These are phyloP conservation scores for Gorilla gorilla DNA, from an alignment of 2,113 vertebrate species.

Conservation along the genomic window DNA sequence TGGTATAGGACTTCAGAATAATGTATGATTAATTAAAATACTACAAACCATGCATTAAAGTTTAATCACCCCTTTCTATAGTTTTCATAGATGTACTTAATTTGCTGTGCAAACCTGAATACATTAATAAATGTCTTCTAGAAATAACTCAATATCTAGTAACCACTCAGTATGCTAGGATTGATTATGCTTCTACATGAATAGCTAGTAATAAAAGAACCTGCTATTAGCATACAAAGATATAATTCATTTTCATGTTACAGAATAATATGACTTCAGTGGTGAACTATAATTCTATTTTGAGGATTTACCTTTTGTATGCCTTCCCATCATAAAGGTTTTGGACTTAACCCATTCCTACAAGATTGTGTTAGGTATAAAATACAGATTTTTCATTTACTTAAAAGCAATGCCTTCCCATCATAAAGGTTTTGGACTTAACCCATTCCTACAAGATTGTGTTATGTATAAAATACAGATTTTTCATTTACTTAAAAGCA, in stretches of 20 bases:
- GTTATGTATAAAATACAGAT: neutral
- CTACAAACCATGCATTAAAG: constrained; percentile 65
- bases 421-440: neutral
- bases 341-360: neutral
- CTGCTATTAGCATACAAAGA: constrained; percentile 69
- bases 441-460: neutral
- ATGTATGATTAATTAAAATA: constrained; percentile 68
- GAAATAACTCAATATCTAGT: constrained; percentile 75
- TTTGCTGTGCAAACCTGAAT: constrained; percentile 61
- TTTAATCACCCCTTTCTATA: constrained; percentile 21
- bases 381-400: neutral
- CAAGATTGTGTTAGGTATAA: neutral
- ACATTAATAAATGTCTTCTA: constrained; percentile 67
- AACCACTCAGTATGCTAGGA: constrained; percentile 48
- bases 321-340: neutral
- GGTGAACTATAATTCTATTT: constrained; percentile 52
- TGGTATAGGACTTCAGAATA: constrained; percentile 48
- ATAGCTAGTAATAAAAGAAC: constrained; percentile 63
- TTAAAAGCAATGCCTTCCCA: neutral
- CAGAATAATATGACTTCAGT: constrained; percentile 41
- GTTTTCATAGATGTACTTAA: constrained; percentile 59
- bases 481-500: neutral
- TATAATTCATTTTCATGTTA: constrained; percentile 64
- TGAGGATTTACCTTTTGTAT: constrained; percentile 42
- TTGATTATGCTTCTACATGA: constrained; percentile 66